A percentile compares a stretch with the other conserved stretches of the same genome.
Conservation (phyloP, 2,113 vertebrate genomes). For the Calyptommatus sinebrachiatus region DNA sequence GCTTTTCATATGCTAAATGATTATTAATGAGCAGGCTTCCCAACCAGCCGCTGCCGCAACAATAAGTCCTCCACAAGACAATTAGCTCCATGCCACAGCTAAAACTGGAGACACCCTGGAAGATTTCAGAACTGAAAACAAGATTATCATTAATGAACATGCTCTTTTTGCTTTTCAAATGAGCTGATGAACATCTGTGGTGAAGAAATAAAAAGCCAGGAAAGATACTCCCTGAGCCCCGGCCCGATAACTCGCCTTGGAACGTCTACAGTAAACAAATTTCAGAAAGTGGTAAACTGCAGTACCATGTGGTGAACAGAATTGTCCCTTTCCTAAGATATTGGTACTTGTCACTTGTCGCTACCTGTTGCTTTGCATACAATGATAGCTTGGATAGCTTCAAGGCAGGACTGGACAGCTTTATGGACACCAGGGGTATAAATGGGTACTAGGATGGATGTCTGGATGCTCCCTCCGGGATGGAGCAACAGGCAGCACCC, state of each 20-base stretch:
- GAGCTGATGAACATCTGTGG: conserved; percentile 53
- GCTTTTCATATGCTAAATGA: conserved; percentile 68
- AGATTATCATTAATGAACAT: conserved; percentile 23
- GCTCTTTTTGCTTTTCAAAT: conserved; percentile 47
- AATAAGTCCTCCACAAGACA: conserved; percentile 56
- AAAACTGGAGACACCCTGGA: conserved; percentile 26
- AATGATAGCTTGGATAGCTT: too few species aligned
- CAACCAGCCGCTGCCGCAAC: conserved; percentile 46
- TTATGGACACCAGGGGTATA: too few species aligned
- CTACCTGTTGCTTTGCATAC: not conserved
- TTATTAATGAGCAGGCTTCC: conserved; percentile 65
- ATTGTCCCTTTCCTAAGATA: not conserved
- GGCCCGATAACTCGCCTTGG: not conserved
- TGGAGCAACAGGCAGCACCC: too few species aligned
- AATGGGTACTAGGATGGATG: too few species aligned
- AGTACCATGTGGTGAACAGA: not conserved
- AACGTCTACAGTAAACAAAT: not conserved
- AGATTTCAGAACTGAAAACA: conserved; percentile 45
- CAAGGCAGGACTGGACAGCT: too few species aligned
- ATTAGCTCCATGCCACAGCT: conserved; percentile 59
- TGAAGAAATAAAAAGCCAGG: not conserved
- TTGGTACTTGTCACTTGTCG: not conserved
- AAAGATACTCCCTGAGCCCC: not conserved
- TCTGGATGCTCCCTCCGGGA: too few species aligned
- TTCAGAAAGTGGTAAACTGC: not conserved